Conservation (phyloP, 2,888 invertebrate genomes). For the Ornithoptera priamus region DNA sequence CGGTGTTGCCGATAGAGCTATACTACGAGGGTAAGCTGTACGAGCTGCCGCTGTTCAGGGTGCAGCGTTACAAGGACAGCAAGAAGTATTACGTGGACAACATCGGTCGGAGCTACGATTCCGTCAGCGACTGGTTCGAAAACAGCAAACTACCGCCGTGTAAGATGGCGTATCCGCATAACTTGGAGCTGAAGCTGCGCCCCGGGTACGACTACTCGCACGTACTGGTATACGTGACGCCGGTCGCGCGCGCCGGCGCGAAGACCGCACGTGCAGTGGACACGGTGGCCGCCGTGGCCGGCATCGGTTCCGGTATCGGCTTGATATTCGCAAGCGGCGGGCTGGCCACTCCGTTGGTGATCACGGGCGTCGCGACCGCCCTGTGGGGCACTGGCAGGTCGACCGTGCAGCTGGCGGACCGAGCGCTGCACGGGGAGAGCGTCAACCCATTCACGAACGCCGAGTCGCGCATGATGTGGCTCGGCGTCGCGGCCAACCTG, state of each 20-base stretch:
- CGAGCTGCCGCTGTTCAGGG: constrained; percentile 37
- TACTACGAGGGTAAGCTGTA: constrained; percentile 36
- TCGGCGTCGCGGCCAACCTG: constrained; percentile 38
- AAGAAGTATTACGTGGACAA: constrained; percentile 34
- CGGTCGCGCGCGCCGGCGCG: constrained; percentile 30
- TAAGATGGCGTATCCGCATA: constrained; percentile 35
- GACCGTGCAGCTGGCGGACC: constrained; percentile 35
- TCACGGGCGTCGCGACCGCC: constrained; percentile 32
- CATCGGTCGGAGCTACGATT: constrained; percentile 32
- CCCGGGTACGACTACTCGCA: constrained; percentile 32
- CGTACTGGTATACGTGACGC: constrained; percentile 31
- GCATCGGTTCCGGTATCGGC: constrained; percentile 34
- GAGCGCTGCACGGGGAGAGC: constrained; percentile 36
- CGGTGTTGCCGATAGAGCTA: constrained; percentile 37
- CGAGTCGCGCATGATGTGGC: constrained; percentile 39
- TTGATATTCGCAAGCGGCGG: constrained; percentile 36
- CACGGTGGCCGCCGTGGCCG: constrained; percentile 34
- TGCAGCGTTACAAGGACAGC: constrained; percentile 32
- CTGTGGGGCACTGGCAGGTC: constrained; percentile 36
- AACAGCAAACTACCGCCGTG: constrained; percentile 35
- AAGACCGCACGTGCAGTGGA: constrained; percentile 31
- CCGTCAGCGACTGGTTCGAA: constrained; percentile 32
- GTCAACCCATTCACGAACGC: constrained; percentile 37
- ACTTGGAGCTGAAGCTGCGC: constrained; percentile 31
- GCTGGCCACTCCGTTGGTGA: constrained; percentile 35